Conservation (phyloP, 1,140 invertebrate species). For the Cotesia vestalis region DNA sequence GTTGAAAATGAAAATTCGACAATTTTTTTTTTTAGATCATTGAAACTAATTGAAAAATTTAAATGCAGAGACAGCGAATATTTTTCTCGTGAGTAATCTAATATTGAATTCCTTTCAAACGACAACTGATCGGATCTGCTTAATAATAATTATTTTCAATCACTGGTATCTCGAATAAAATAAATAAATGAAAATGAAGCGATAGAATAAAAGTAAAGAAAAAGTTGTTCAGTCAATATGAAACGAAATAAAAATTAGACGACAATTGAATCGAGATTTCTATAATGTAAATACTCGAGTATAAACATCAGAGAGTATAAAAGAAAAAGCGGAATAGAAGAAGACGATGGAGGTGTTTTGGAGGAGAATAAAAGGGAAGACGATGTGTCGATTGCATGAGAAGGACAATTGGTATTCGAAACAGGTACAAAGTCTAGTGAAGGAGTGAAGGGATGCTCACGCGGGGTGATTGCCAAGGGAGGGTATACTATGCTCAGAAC, state of each 20-base stretch:
- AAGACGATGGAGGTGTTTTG: not conserved
- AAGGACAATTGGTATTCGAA: constrained; percentile 27
- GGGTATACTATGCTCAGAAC: not conserved
- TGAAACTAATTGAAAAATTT: too few species aligned
- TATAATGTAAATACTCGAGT: too few species aligned
- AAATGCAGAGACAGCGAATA: too few species aligned
- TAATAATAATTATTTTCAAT: too few species aligned
- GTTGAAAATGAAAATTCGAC: too few species aligned
- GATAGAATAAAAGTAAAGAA: not conserved
- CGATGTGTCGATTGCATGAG: constrained; percentile 12
- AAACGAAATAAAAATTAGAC: too few species aligned
- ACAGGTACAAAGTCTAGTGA: not conserved
- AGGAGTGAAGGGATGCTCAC: not conserved
- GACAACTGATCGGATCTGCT: too few species aligned
- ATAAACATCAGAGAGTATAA: too few species aligned
- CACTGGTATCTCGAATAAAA: not conserved
- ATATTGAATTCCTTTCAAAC: too few species aligned
- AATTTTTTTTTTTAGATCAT: too few species aligned
- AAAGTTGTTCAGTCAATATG: too few species aligned
- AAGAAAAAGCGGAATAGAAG: not conserved
- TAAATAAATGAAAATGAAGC: not conserved
- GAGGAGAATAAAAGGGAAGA: not conserved
- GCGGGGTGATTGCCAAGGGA: not conserved
- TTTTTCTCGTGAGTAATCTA: too few species aligned
- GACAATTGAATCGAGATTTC: not conserved